Evolutionary conservation across 2,888 invertebrate genomes (phyloP).

Genomic region (Mythimna impura): DNA sequence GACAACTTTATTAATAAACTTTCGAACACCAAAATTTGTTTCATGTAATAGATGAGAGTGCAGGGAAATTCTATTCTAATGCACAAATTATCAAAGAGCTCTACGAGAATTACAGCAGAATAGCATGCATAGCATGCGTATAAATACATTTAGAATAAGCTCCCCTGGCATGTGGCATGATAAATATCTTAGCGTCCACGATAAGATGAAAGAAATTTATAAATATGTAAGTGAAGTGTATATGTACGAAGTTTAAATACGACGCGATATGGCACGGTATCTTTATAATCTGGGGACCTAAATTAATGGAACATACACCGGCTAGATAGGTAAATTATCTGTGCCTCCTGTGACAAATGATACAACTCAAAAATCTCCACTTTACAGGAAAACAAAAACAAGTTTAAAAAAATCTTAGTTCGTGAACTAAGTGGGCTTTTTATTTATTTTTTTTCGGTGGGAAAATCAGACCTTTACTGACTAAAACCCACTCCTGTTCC

Average conservation of each 20-base stretch:
- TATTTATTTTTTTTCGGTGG: too few species aligned
- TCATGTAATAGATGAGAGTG: background rate
- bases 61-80: constrained; percentile 6
- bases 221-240: constrained; percentile 39
- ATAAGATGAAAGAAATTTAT: constrained; percentile 42
- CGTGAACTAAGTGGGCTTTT: too few species aligned
- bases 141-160: constrained; percentile 20
- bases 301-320: background rate
- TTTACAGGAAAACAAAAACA: too few species aligned
- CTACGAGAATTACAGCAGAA: constrained; percentile 2
- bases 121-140: constrained; percentile 37
- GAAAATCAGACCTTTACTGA: too few species aligned
- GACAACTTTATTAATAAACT: constrained; percentile 14
- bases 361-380: too few species aligned
- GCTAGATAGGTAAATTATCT: constrained; percentile 14
- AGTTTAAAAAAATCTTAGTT: too few species aligned
- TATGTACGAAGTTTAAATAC: constrained; percentile 26
- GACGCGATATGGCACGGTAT: constrained; percentile 26
- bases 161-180: constrained; percentile 17
- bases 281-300: constrained; percentile 7
- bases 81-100: background rate
- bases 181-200: constrained; percentile 46
- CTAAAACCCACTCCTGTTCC: too few species aligned
- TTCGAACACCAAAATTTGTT: constrained; percentile 3
- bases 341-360: too few species aligned